Conservation (phyloP, 2,797 vertebrate species). For the Psittacula echo region DNA sequence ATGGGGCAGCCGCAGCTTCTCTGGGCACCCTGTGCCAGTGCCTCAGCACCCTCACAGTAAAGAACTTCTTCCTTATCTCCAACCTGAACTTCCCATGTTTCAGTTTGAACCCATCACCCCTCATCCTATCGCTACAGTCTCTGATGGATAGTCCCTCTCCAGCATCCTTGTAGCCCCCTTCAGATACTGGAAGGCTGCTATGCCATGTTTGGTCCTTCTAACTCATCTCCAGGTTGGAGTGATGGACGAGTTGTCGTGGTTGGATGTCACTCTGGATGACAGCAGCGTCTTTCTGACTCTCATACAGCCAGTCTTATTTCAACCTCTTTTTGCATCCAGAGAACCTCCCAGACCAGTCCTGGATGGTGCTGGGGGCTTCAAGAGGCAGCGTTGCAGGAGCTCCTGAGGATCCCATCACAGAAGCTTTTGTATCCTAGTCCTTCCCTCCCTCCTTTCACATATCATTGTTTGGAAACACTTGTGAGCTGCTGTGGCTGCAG, state of each 20-base stretch:
- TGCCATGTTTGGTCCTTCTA: background rate
- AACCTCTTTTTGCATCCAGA: background rate
- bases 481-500: background rate
- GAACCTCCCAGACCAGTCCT: accelerated
- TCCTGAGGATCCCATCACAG: background rate
- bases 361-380: background rate
- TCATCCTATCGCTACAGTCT: background rate
- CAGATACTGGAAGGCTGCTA: background rate
- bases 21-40: background rate
- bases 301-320: accelerated
- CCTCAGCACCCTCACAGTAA: background rate
- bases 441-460: background rate
- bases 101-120: background rate
- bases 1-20: background rate
- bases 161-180: background rate
- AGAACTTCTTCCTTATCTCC: background rate
- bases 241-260: background rate
- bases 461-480: slow-evolving; percentile 44
- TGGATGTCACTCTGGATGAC: background rate
- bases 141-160: background rate
- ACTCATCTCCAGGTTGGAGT: background rate
- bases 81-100: background rate
- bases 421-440: background rate
- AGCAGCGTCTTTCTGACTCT: background rate
- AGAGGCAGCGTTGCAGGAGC: background rate